Evolutionary conservation across 1,140 invertebrate species (phyloP).

Genomic region (Drosophila melanica): DNA sequence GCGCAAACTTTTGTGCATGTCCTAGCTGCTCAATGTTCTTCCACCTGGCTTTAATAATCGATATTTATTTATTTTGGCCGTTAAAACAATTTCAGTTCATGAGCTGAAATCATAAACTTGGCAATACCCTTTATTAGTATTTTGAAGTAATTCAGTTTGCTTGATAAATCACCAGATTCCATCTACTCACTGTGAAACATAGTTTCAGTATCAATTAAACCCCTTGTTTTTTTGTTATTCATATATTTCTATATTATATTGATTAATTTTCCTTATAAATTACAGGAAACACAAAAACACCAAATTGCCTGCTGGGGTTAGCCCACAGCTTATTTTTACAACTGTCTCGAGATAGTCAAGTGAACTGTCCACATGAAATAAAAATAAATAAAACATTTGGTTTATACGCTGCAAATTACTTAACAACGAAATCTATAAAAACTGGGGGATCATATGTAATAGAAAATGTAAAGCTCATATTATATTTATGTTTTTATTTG

Average conservation of each 20-base stretch:
- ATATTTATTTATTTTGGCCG: conserved; percentile 73
- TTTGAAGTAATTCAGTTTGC: no score
- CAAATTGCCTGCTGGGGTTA: not conserved
- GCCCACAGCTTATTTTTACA: not conserved
- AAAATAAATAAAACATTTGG: conserved; percentile 67
- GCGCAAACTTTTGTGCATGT: conserved; percentile 66
- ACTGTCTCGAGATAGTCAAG: not conserved
- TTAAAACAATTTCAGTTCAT: conserved; percentile 54
- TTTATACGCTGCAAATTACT: conserved; percentile 68
- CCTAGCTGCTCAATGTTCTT: conserved; percentile 39
- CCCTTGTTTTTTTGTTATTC: not conserved
- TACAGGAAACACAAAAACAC: not conserved
- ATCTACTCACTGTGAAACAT: no score
- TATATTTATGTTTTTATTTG: conserved; percentile 59
- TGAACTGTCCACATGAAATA: not conserved
- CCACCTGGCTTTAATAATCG: conserved; percentile 60
- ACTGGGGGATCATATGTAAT: conserved; percentile 31
- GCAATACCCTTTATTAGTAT: not conserved
- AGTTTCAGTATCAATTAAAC: no score
- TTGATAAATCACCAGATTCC: no score
- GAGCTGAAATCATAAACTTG: not conserved
- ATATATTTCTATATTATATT: not conserved
- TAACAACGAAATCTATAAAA: conserved; percentile 18
- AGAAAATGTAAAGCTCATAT: conserved; percentile 67
- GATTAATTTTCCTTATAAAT: not conserved